Conservation (phyloP, 2,113 vertebrate genomes). For the Caretta caretta region DNA sequence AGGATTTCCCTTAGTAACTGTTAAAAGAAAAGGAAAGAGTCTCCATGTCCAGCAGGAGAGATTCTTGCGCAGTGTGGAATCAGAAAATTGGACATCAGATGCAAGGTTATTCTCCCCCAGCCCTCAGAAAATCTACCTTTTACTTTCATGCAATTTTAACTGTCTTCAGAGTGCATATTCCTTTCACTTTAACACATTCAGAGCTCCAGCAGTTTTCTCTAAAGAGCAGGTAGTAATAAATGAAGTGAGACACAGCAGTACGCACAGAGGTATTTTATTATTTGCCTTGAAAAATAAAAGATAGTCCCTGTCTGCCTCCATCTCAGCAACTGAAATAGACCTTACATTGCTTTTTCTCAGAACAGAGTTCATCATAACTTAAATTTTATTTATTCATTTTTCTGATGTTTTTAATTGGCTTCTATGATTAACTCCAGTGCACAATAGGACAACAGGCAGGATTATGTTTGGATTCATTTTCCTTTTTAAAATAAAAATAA, state of each 20-base stretch:
- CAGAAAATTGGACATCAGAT: conserved; percentile 76
- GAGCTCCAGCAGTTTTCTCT: background rate
- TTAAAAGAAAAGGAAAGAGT: conserved; percentile 81
- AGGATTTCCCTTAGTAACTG: conserved; percentile 94
- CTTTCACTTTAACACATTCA: background rate
- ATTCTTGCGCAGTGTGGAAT: conserved; percentile 81
- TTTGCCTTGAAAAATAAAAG: background rate
- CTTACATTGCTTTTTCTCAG: background rate
- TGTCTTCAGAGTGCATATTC: background rate
- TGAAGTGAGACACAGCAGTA: background rate
- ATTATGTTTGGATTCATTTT: background rate
- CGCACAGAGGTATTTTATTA: background rate
- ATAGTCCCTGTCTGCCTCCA: background rate
- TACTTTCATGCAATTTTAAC: background rate
- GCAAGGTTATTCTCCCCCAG: conserved; percentile 74
- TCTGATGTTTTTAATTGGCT: background rate
- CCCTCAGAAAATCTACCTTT: background rate
- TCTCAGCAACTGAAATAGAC: background rate
- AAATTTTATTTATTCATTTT: background rate
- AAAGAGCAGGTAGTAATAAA: background rate
- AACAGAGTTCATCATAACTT: background rate
- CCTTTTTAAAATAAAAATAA: background rate
- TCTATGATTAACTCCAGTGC: background rate
- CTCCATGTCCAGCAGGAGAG: conserved; percentile 89
- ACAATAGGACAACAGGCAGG: no score